Evolutionary conservation across 2,888 invertebrate species (phyloP), one percentile per base, ranked within the genome.

Genomic region (Caenorhabditis parvicauda): DNA sequence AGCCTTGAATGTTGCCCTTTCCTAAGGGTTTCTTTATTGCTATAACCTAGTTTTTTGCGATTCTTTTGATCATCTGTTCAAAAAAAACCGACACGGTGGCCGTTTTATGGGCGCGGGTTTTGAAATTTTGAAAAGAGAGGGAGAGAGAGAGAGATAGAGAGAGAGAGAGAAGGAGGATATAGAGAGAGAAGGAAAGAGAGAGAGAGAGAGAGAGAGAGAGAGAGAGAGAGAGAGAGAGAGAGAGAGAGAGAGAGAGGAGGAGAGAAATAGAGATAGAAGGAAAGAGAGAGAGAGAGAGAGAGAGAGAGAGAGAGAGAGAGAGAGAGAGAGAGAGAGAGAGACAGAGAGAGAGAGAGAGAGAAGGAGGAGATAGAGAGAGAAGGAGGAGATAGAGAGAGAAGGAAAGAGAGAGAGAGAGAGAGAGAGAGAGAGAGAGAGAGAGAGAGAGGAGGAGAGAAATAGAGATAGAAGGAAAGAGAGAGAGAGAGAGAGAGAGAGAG

Each of bases 401-500:
- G 3, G 19, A 29, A 24, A 24, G 12, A 17, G 29, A 4, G 3
- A 24, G 17, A 19, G 21, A 19, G 21, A 19, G 22, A 25, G 44
- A 12, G 9, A 17, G 9, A 19, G 4, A 4, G 19, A 22, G 7
- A 46, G 24, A 19, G 19, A 46, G 32, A 28, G 35, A 38, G 37
- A 49, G 49, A 37, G 3, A 49, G 49, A 35, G 21, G 24, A n/a
- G 28, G 38, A 19, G 37, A 37, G 48, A 42, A 48, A 45, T 1
- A 9, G 42, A 22, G 50, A 41, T 39, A 29, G 24, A 22, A 1
- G 28, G 12, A 14, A 44, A 44, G 50, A 59, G 52, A 49, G 49
- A 59, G 49, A 45, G 49, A 45, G 48, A 54, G 54, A 49, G 27
- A 28, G 17, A 19, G 28, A 41, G 4, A 32, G 25, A 12, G 44